phyloP scores from a whole-genome alignment of 2,113 vertebrate species.

The Glaucomys volans region DNA sequence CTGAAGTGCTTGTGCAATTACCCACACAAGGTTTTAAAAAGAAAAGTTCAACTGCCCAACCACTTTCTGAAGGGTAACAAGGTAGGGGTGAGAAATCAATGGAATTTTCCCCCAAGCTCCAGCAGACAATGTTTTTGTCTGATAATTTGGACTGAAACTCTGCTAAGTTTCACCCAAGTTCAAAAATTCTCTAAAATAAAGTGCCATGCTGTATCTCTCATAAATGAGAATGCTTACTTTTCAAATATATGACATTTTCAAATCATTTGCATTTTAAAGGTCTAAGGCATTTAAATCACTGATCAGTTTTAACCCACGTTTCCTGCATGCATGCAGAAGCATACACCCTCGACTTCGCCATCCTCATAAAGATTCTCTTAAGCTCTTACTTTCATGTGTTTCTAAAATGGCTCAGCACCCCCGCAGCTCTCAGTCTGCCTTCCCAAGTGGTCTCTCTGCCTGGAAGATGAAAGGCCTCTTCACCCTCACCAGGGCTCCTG shows the following conservation, averaged over 20 bases:
- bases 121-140: conserved; percentile 71
- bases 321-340: conserved; percentile 69
- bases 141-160: conserved; percentile 73
- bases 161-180: conserved; percentile 78
- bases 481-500: conserved; percentile 56
- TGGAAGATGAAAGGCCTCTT: conserved; percentile 83
- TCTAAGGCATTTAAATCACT: conserved; percentile 83
- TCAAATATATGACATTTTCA: conserved; percentile 78
- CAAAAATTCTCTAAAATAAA: conserved; percentile 80
- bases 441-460: conserved; percentile 71
- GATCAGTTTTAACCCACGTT: conserved; percentile 81
- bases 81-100: conserved; percentile 71
- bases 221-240: conserved; percentile 83
- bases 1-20: conserved; percentile 52
- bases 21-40: conserved; percentile 59
- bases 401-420: conserved; percentile 76
- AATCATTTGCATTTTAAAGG: conserved; percentile 89
- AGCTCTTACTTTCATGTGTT: conserved; percentile 76
- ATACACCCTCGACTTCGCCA: conserved; percentile 78
- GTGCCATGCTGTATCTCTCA: conserved; percentile 77
- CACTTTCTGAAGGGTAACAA: conserved; percentile 72
- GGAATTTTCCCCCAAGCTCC: conserved; percentile 72
- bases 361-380: conserved; percentile 82
- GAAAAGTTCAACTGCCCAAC: conserved; percentile 69
- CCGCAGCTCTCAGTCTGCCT: conserved; percentile 71